A percentile compares a stretch with the other conserved stretches of the same genome.
Conservation (phyloP, 2,113 vertebrate species). For the Plectropomus leopardus region DNA sequence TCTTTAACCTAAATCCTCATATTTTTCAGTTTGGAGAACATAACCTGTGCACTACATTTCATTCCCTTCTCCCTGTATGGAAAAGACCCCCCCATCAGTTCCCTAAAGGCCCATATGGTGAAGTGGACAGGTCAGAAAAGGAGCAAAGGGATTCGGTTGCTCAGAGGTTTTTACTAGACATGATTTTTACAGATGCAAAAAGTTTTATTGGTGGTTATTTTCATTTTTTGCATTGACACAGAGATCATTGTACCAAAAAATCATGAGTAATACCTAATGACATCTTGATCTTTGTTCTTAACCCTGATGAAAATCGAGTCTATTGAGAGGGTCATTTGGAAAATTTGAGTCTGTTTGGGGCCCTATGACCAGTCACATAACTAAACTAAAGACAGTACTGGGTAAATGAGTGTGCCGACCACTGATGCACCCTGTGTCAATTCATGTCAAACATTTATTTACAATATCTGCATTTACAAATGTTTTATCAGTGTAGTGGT, state of each 20-base stretch:
- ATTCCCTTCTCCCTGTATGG: slow-evolving; percentile 20
- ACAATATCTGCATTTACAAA: too few relatives aligned
- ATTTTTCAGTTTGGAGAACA: slow-evolving; percentile 3
- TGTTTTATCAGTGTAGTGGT: too few relatives aligned
- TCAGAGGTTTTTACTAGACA: slow-evolving; percentile 47
- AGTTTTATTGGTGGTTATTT: slow-evolving; percentile 41
- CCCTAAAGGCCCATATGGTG: slow-evolving; percentile 14
- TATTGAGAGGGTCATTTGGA: too few relatives aligned
- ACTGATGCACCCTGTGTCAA: too few relatives aligned
- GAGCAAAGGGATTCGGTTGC: slow-evolving; percentile 54
- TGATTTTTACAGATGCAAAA: slow-evolving; percentile 44
- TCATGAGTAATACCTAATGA: not conserved
- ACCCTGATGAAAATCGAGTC: too few relatives aligned
- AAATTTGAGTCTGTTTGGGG: too few relatives aligned
- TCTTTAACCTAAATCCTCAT: slow-evolving; percentile 10
- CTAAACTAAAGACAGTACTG: too few relatives aligned
- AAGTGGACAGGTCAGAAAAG: slow-evolving; percentile 45
- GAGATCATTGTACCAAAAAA: slow-evolving; percentile 19
- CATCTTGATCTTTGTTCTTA: slow-evolving; percentile 15
- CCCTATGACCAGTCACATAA: too few relatives aligned
- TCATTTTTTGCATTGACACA: slow-evolving; percentile 16
- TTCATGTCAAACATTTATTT: too few relatives aligned
- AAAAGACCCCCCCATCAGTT: slow-evolving; percentile 33
- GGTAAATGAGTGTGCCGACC: too few relatives aligned
- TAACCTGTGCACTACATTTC: not conserved